These are phyloP conservation scores for Nomada ferruginata DNA, from an alignment of 2,888 invertebrate genomes.

Conservation along the genomic window DNA sequence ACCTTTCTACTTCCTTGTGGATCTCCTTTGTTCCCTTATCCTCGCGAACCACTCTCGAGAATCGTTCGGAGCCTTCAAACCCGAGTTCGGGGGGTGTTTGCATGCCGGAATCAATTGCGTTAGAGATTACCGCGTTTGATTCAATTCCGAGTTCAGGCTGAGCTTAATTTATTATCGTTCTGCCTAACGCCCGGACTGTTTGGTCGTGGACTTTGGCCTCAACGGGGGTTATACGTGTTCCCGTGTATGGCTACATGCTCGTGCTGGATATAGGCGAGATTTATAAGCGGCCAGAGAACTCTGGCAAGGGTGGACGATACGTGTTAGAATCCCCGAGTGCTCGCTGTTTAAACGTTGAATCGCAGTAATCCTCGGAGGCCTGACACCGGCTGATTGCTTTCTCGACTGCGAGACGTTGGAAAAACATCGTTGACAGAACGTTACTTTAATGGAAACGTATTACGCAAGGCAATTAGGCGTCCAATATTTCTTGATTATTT, in stretches of 20 bases:
- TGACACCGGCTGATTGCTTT: slow-evolving; percentile 18
- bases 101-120: slow-evolving; percentile 74
- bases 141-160: slow-evolving; percentile 74
- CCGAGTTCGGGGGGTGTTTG: slow-evolving; percentile 64
- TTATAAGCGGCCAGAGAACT: slow-evolving; percentile 40
- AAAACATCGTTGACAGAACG: not conserved
- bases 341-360: slow-evolving; percentile 47
- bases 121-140: slow-evolving; percentile 78
- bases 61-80: slow-evolving; percentile 28
- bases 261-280: slow-evolving; percentile 44
- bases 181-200: slow-evolving; percentile 65
- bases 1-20: slow-evolving; percentile 41
- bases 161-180: slow-evolving; percentile 75
- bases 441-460: too few species aligned
- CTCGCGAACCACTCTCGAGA: slow-evolving; percentile 9
- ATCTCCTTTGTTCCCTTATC: not conserved
- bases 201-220: slow-evolving; percentile 64
- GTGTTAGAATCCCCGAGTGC: slow-evolving; percentile 46
- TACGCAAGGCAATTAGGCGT: too few species aligned
- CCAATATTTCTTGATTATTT: too few species aligned
- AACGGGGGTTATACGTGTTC: slow-evolving; percentile 47
- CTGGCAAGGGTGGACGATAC: slow-evolving; percentile 30
- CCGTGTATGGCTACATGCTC: slow-evolving; percentile 39
- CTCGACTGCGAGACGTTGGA: not conserved
- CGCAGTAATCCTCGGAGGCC: slow-evolving; percentile 41